Evolutionary conservation across 2,888 invertebrate species (phyloP).

Genomic region (Drosophila percnosoma): DNA sequence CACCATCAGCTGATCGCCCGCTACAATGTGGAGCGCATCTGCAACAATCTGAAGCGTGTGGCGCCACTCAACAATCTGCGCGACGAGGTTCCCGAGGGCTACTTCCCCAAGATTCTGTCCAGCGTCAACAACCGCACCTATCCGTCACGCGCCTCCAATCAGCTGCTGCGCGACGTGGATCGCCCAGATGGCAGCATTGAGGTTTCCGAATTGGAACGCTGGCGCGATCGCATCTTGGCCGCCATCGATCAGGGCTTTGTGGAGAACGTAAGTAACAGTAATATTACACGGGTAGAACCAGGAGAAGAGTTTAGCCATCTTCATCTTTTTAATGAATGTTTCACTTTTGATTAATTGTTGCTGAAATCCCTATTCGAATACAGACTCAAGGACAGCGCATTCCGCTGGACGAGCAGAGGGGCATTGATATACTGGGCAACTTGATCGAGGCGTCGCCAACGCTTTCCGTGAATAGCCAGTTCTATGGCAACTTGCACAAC

Average conservation of each 20-base stretch:
- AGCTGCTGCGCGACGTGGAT: constrained; percentile 88
- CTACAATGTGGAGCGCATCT: constrained; percentile 91
- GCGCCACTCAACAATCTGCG: constrained; percentile 89
- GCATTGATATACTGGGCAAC: constrained; percentile 92
- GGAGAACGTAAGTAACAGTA: constrained; percentile 85
- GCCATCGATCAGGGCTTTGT: constrained; percentile 90
- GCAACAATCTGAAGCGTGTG: constrained; percentile 88
- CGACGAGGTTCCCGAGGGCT: constrained; percentile 90
- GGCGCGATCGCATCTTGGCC: constrained; percentile 90
- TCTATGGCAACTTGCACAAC: constrained; percentile 93
- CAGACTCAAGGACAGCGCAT: constrained; percentile 72
- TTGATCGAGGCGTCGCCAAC: constrained; percentile 89
- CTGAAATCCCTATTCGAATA: background rate
- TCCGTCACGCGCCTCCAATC: constrained; percentile 89
- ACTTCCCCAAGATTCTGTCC: constrained; percentile 93
- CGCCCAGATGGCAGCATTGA: constrained; percentile 87
- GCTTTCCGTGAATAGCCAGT: constrained; percentile 88
- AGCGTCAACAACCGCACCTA: constrained; percentile 88
- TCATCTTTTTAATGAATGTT: background rate
- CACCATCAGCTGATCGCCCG: constrained; percentile 88
- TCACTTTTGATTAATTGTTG: background rate
- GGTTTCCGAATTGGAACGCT: constrained; percentile 88
- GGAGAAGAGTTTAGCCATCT: background rate
- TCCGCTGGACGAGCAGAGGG: constrained; percentile 85
- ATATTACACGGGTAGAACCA: background rate